Percentiles rank a stretch among this genome's conserved stretches.
These are phyloP conservation scores for Porites lobata DNA, from an alignment of 92 coral and sea anemone genomes.

Conservation along the genomic window DNA sequence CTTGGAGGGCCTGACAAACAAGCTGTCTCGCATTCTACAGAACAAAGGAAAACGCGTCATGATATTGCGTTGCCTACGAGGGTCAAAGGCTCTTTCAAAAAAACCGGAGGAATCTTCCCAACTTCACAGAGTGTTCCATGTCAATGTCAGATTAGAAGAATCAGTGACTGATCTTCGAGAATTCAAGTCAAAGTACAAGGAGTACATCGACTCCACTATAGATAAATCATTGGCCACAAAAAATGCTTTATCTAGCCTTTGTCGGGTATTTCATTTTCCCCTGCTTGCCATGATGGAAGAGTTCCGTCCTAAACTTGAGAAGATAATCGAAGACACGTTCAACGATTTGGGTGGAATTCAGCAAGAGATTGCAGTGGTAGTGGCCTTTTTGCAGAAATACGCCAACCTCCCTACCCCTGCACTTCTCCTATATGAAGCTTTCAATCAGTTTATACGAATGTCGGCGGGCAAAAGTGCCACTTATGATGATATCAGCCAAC, in stretches of 20 bases:
- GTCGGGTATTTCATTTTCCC: slow-evolving; percentile 95
- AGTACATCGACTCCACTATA: slow-evolving; percentile 44
- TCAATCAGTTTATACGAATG: slow-evolving; percentile 60
- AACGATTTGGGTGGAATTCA: slow-evolving; percentile 68
- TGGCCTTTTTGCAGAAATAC: slow-evolving; percentile 87
- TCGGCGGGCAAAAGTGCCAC: slow-evolving; percentile 55
- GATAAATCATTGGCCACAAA: not conserved
- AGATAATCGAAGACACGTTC: slow-evolving; percentile 77
- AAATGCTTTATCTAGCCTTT: slow-evolving; percentile 32
- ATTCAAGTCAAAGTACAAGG: slow-evolving; percentile 82
- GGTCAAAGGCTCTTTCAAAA: slow-evolving; percentile 30
- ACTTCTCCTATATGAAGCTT: slow-evolving; percentile 75
- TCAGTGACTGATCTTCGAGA: slow-evolving; percentile 79
- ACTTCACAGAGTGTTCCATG: slow-evolving; percentile 73
- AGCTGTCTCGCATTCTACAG: slow-evolving; percentile 72
- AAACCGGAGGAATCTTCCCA: slow-evolving; percentile 49
- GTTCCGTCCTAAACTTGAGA: slow-evolving; percentile 70
- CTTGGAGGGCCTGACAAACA: slow-evolving; percentile 73
- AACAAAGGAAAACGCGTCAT: slow-evolving; percentile 78
- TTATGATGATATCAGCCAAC: slow-evolving; percentile 74
- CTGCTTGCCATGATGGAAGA: slow-evolving; percentile 88
- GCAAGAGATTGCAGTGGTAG: slow-evolving; percentile 85
- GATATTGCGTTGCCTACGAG: slow-evolving; percentile 78
- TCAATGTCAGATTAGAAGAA: slow-evolving; percentile 81
- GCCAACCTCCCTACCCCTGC: slow-evolving; percentile 89